phyloP scores from a whole-genome alignment of 2,113 vertebrate species.

The Oceanodroma tethys region DNA sequence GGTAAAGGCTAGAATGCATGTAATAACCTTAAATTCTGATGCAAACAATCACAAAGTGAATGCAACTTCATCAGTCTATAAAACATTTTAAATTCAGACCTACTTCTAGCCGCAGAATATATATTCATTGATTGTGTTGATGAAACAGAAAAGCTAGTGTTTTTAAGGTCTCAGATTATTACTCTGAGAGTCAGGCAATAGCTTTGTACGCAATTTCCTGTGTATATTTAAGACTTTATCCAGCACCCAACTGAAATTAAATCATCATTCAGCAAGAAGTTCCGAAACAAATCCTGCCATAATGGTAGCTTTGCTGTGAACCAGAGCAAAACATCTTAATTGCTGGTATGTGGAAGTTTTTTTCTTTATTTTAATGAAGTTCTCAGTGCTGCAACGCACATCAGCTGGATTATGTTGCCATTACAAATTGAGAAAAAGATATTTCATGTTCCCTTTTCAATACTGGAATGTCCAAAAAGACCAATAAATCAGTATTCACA shows the following conservation, averaged over 20 bases:
- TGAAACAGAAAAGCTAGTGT: conserved; percentile 1
- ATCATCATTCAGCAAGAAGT: neutral
- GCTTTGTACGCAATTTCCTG: neutral
- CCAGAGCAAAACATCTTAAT: neutral
- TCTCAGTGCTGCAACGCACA: neutral
- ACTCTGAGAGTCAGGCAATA: neutral
- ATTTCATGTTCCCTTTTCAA: neutral
- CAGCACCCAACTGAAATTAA: neutral
- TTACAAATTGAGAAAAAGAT: conserved; percentile 1
- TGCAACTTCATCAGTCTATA: neutral
- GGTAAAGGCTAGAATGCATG: neutral
- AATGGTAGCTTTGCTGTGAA: neutral
- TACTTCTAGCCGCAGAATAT: neutral
- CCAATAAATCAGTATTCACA: neutral
- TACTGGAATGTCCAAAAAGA: neutral
- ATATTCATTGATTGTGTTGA: neutral
- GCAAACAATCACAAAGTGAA: neutral
- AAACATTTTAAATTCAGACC: neutral
- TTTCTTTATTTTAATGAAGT: neutral
- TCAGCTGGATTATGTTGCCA: neutral
- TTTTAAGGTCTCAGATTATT: neutral
- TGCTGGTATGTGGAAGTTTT: neutral
- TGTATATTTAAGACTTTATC: neutral
- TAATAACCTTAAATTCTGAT: neutral
- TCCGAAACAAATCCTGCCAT: neutral